These are phyloP conservation scores for Hemithea aestivaria DNA, from an alignment of 2,888 invertebrate species.

Conservation along the genomic window DNA sequence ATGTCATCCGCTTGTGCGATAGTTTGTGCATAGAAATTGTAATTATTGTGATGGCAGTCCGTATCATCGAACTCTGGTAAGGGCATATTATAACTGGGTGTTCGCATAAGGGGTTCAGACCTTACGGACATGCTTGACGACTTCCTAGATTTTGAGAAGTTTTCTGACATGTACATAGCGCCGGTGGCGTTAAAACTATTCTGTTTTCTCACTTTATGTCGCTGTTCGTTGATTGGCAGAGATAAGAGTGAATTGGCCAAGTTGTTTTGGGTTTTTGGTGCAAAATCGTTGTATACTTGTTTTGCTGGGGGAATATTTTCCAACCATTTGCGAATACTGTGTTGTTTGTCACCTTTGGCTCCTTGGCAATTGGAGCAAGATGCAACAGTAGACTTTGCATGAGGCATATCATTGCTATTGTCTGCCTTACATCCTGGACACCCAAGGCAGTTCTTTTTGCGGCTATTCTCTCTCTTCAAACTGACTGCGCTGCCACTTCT, in stretches of 20 bases:
- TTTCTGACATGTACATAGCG: conserved; percentile 45
- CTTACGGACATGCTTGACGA: conserved; percentile 59
- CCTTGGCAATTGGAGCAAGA: conserved; percentile 76
- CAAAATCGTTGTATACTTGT: conserved; percentile 49
- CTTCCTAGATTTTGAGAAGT: conserved; percentile 46
- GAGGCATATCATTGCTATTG: conserved; percentile 45
- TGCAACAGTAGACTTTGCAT: conserved; percentile 62
- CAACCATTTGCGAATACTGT: conserved; percentile 86
- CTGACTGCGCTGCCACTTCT: conserved; percentile 77
- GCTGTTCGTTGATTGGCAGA: conserved; percentile 46
- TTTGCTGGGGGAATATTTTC: conserved; percentile 82
- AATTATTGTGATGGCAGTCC: conserved; percentile 38
- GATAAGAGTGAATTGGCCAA: conserved; percentile 58
- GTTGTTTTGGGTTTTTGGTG: conserved; percentile 43
- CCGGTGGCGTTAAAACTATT: conserved; percentile 57
- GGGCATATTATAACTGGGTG: conserved; percentile 58
- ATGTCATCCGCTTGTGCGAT: conserved; percentile 54
- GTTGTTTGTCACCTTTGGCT: conserved; percentile 84
- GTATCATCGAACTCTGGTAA: conserved; percentile 56
- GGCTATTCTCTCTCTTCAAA: conserved; percentile 81
- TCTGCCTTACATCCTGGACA: conserved; percentile 82
- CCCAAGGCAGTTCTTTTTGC: conserved; percentile 80
- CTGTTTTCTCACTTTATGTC: conserved; percentile 53
- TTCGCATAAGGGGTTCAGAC: conserved; percentile 61
- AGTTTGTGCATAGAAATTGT: conserved; percentile 49